Evolutionary conservation across 2,797 vertebrate species (phyloP), one percentile per base, ranked within the genome.

Genomic region (Siniperca scherzeri): DNA sequence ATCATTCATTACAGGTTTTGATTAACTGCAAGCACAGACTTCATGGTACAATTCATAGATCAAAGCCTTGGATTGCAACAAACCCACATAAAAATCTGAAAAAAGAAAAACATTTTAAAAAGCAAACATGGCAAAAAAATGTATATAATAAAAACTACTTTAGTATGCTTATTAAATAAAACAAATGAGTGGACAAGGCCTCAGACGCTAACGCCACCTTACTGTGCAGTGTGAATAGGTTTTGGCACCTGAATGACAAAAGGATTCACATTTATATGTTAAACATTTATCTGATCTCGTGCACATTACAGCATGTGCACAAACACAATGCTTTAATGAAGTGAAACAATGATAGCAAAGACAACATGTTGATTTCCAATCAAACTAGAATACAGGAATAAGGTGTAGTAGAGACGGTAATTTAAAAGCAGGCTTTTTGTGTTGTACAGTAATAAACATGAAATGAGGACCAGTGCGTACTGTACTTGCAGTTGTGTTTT

Each of bases 1-100:
- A 86, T 84, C 74, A 8, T 70, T 86, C 50, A 76, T 77, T 67
- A 77, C 60, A 78, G 67, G 85, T 86, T 71, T 36, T 5, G 11
- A 65, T 70, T 62, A 67, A 85, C 70, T 83, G 40, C 60, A 64
- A 76, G 74, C 55, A 22, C 52, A 56, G 25, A 74, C 70, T 64
- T 48, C 46, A 21, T 1, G 25, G 38, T 62, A 36, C 21, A 68
- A 62, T 59, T 52, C 65, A 57, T 6, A 74, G 64, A 87, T 90
- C 76, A 87, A 74, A 91, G 74, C 46, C 7, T 0, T 4, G 70
- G 70, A 80, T 77, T 71, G 48, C 25, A 74, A 25, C 25, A n/a
- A 57, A 52, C 52, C 25, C 42, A 16, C 46, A 62, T 74, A 33
- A 55, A 56, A 67, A 64, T 22, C 60, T 12, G 5, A 44, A 33